These are phyloP conservation scores for Capreolus pygargus DNA, from an alignment of 2,113 vertebrate genomes.

Conservation along the genomic window DNA sequence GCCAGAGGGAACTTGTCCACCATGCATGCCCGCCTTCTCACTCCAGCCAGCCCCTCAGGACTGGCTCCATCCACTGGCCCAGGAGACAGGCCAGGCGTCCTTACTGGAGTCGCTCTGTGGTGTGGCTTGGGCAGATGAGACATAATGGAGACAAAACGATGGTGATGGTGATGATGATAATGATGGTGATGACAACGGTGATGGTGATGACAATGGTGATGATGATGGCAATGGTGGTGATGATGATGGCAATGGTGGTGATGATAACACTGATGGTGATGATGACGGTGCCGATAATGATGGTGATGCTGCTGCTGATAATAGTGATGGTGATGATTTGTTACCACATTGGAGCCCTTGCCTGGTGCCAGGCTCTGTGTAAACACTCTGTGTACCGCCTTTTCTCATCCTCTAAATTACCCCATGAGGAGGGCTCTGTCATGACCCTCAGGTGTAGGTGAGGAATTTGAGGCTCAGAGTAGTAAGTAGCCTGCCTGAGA, in stretches of 20 bases:
- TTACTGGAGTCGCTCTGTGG: neutral
- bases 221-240: fast-evolving
- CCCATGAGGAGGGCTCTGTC: neutral
- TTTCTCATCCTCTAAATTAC: neutral
- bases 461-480: neutral
- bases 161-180: fast-evolving
- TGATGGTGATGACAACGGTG: fast-evolving
- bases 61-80: neutral
- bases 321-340: fast-evolving
- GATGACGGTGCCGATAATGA: fast-evolving
- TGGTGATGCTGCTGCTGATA: fast-evolving
- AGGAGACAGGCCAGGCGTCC: neutral
- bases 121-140: neutral
- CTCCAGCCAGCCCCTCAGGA: neutral
- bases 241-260: fast-evolving
- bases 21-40: neutral
- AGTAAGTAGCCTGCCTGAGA: neutral
- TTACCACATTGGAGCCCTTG: neutral
- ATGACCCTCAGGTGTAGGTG: neutral
- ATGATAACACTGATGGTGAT: fast-evolving
- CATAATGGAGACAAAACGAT: fast-evolving
- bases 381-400: fast-evolving
- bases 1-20: neutral
- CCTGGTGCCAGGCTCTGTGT: too few species aligned
- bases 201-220: fast-evolving